Evolutionary conservation across 1,140 invertebrate genomes (phyloP), one percentile per base, ranked within the genome.

Genomic region (Dryas iulia): DNA sequence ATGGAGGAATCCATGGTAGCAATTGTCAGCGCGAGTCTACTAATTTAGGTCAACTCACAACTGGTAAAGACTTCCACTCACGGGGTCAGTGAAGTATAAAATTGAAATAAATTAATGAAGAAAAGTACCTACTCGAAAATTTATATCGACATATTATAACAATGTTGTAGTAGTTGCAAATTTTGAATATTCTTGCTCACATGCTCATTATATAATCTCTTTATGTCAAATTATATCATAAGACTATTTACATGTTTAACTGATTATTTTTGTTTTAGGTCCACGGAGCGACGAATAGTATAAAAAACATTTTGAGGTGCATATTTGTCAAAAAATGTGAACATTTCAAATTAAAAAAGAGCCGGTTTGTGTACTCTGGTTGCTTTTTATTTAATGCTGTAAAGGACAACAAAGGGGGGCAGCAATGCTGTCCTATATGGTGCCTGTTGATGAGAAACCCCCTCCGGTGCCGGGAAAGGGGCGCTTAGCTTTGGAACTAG

Each of bases 401-500:
- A 66, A 59, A 69, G 54, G 65, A 73, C 58, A 33, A 30, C 24
- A 63, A 53, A 58, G 71, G 76, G 71, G 76, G 82, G 57, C 79
- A 85, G 81, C 81, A 71, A 95, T 95, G 94, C 86, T 95, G 83
- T 94, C 94, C 31, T 95, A 95, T 79, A 94, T 95, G 93, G 90
- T 94, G 72, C 94, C 94, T 21, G 92, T 94, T 62, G 94, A 94
- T 69, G 94, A 94, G 74, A 94, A 94, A 80, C 94, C 94, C 18
- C 93, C 93, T 11, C 92, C 92, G 66, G 93, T 83, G 53, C 93
- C 93, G 8, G 89, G 80, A 7, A 93, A 93, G 72, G 84, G 84
- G 12, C 90, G 93, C 66, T 78, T 93, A 66, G 92, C 93, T 31
- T 79, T 94, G 71, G 90, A 92, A 73, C 77, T 92, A 62, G 82